Conservation (phyloP, 2,888 invertebrate genomes). For the Epinotia brunnichana region DNA sequence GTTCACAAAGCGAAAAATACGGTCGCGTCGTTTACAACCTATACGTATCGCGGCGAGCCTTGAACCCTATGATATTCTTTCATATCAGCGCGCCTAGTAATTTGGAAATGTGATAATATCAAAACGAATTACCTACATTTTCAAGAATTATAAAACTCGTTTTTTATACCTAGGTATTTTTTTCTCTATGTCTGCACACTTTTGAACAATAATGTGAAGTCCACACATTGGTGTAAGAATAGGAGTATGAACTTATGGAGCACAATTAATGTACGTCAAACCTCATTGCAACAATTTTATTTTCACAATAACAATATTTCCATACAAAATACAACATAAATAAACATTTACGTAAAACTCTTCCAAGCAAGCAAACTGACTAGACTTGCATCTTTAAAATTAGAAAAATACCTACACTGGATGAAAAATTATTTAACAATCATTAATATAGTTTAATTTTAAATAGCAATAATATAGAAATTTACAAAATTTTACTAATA, state of each 20-base stretch:
- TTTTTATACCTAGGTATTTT: too few relatives aligned
- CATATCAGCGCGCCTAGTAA: too few relatives aligned
- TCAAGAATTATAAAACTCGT: too few relatives aligned
- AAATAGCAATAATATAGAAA: constrained; percentile 37
- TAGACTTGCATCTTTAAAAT: constrained; percentile 36
- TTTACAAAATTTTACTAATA: constrained; percentile 36
- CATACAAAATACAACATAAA: constrained; percentile 79
- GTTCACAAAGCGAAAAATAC: too few relatives aligned
- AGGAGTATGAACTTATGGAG: background rate
- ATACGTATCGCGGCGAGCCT: too few relatives aligned
- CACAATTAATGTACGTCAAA: constrained; percentile 40
- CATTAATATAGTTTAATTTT: constrained; percentile 23
- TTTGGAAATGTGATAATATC: too few relatives aligned
- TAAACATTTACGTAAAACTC: constrained; percentile 43
- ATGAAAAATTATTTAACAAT: constrained; percentile 31
- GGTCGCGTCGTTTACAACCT: too few relatives aligned
- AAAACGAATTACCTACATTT: too few relatives aligned
- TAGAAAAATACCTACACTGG: constrained; percentile 29
- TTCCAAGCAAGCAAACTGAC: constrained; percentile 43
- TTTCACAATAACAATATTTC: constrained; percentile 71
- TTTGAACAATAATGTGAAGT: too few relatives aligned
- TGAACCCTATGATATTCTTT: too few relatives aligned
- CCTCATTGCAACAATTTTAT: constrained; percentile 68
- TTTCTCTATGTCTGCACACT: too few relatives aligned
- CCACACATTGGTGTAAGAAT: too few relatives aligned